Evolutionary conservation across 2,113 vertebrate genomes (phyloP).

Genomic region (Bos taurus): DNA sequence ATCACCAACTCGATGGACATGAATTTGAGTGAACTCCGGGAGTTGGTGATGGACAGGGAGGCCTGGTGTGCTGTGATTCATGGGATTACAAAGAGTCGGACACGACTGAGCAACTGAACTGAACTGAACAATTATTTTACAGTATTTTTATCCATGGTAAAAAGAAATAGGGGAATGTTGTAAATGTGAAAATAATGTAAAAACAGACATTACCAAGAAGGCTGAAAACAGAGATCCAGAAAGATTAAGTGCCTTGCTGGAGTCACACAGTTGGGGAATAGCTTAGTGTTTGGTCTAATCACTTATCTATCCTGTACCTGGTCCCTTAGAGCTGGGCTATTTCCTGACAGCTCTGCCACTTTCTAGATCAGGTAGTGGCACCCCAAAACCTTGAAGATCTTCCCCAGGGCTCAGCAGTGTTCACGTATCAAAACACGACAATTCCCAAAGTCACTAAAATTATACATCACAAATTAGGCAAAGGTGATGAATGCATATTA

Average conservation of each 20-base stretch:
- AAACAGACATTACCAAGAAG: not conserved
- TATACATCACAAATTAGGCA: not conserved
- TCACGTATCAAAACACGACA: not conserved
- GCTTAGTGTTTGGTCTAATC: not conserved
- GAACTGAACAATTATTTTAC: not conserved
- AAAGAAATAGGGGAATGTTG: not conserved
- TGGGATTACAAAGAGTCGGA: fast-evolving
- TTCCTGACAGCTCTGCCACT: not conserved
- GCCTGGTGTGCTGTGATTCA: too few species aligned
- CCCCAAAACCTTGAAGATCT: not conserved
- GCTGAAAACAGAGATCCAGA: not conserved
- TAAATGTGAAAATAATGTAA: not conserved
- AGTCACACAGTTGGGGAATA: not conserved
- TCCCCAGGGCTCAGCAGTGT: not conserved
- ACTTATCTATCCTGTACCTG: not conserved
- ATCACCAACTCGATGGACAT: too few species aligned
- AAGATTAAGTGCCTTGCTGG: not conserved
- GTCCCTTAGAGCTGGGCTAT: not conserved
- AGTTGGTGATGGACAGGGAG: too few species aligned
- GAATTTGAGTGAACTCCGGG: too few species aligned
- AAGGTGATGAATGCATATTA: not conserved
- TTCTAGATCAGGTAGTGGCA: not conserved
- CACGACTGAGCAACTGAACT: too few species aligned
- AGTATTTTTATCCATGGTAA: not conserved
- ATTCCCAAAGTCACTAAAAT: not conserved